Percentiles rank a stretch among this genome's conserved stretches.
phyloP scores from a whole-genome alignment of 2,888 invertebrate genomes.

The Ctenicera cuprea region DNA sequence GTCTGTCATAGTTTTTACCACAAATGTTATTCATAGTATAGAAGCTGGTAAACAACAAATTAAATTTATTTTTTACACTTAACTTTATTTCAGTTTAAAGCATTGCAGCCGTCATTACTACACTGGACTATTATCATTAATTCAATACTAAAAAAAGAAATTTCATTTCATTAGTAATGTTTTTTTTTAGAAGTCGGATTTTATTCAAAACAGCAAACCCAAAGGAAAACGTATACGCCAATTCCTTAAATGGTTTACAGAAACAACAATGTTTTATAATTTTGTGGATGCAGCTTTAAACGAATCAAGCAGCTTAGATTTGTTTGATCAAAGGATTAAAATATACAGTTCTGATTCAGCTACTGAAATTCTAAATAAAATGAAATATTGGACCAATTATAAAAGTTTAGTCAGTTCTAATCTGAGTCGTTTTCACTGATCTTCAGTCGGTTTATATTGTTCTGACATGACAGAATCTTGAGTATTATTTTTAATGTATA shows the following conservation, averaged over 20 bases:
- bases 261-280: slow-evolving; percentile 89
- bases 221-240: slow-evolving; percentile 80
- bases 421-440: slow-evolving; percentile 41
- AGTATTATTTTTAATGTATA: too few species aligned
- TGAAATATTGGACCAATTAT: slow-evolving; percentile 66
- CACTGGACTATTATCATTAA: too few species aligned
- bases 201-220: slow-evolving; percentile 77
- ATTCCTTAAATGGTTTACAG: slow-evolving; percentile 91
- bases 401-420: slow-evolving; percentile 32
- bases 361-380: slow-evolving; percentile 66
- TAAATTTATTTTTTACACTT: too few species aligned
- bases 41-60: too few species aligned
- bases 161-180: too few species aligned
- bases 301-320: slow-evolving; percentile 65
- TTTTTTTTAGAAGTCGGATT: slow-evolving; percentile 81
- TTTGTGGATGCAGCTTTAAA: slow-evolving; percentile 77
- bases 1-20: too few species aligned
- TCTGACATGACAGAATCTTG: not conserved
- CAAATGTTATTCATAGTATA: too few species aligned
- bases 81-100: too few species aligned
- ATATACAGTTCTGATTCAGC: slow-evolving; percentile 68
- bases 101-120: too few species aligned
- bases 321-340: slow-evolving; percentile 68
- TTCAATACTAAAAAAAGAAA: too few species aligned
- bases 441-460: not conserved